Conservation (phyloP, 2,113 vertebrate genomes). For the Pollimyrus isidori region DNA sequence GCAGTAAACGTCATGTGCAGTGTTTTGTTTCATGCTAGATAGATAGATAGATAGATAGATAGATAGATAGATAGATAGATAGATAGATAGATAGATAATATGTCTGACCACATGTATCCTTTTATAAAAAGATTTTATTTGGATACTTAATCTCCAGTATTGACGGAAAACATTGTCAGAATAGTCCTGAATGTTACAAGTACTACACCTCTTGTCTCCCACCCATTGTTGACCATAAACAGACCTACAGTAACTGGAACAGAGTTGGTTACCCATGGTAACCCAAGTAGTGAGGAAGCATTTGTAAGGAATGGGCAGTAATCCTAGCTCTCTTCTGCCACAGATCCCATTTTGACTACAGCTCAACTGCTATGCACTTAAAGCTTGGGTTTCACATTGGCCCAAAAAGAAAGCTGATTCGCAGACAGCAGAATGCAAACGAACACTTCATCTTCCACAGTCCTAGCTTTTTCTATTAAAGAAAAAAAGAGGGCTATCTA, state of each 20-base stretch:
- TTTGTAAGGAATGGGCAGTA: slow-evolving; percentile 25
- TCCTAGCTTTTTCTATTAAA: not conserved
- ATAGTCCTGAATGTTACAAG: slow-evolving; percentile 19
- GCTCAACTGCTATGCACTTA: slow-evolving; percentile 19
- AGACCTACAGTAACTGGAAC: slow-evolving; percentile 24
- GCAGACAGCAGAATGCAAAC: slow-evolving; percentile 16
- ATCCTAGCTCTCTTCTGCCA: slow-evolving; percentile 33
- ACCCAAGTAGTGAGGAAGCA: slow-evolving; percentile 34
- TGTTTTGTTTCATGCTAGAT: not conserved
- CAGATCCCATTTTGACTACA: slow-evolving; percentile 38
- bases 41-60: not conserved
- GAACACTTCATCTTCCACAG: slow-evolving; percentile 1
- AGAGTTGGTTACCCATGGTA: slow-evolving; percentile 39
- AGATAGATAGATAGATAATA: not conserved
- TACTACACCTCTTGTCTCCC: slow-evolving; percentile 7
- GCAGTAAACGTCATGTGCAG: not conserved
- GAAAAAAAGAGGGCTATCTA: not conserved
- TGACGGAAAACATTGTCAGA: not conserved
- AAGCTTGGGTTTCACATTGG: slow-evolving; percentile 23
- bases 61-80: not conserved
- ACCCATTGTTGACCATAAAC: slow-evolving; percentile 18
- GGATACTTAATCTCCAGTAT: not conserved
- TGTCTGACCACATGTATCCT: not conserved
- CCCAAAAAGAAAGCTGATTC: slow-evolving; percentile 1
- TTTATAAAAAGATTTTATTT: not conserved